Conservation (phyloP, 2,888 invertebrate species). For the Hypomecis punctinalis region DNA sequence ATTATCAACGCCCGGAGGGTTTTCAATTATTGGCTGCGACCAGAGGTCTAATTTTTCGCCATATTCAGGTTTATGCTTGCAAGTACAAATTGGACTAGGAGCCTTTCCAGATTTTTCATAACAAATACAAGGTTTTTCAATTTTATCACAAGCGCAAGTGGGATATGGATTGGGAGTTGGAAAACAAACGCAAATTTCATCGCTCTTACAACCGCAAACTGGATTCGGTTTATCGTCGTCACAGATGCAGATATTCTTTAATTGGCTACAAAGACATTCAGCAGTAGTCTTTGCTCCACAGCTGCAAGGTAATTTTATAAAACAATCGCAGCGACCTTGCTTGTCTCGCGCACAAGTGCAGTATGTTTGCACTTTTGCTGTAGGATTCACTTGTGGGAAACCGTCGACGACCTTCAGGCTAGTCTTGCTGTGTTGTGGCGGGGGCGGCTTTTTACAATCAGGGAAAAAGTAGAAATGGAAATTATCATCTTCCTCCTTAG, state of each 20-base stretch:
- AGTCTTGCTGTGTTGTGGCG: slow-evolving; percentile 58
- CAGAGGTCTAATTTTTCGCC: slow-evolving; percentile 30
- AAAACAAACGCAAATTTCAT: slow-evolving; percentile 65
- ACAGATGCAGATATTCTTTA: slow-evolving; percentile 68
- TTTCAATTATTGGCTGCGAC: slow-evolving; percentile 21
- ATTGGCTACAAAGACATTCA: slow-evolving; percentile 65
- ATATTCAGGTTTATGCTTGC: slow-evolving; percentile 60
- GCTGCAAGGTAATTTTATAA: slow-evolving; percentile 63
- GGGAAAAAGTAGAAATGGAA: slow-evolving; percentile 79
- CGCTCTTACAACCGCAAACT: slow-evolving; percentile 63
- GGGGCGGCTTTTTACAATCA: slow-evolving; percentile 65
- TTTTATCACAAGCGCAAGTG: slow-evolving; percentile 62
- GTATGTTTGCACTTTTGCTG: slow-evolving; percentile 42
- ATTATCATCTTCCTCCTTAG: slow-evolving; percentile 61
- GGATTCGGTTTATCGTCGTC: slow-evolving; percentile 55
- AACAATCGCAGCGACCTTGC: slow-evolving; percentile 66
- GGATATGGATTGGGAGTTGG: slow-evolving; percentile 58
- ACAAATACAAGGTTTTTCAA: slow-evolving; percentile 74
- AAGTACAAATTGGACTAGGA: slow-evolving; percentile 67
- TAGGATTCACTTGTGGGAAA: slow-evolving; percentile 67
- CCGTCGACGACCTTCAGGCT: slow-evolving; percentile 70
- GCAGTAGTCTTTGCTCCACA: slow-evolving; percentile 65
- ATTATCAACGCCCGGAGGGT: background rate
- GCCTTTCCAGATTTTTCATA: slow-evolving; percentile 52
- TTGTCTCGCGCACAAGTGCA: slow-evolving; percentile 65